A percentile compares a stretch with the other conserved stretches of the same genome.
These are phyloP conservation scores for Microcebus tavaratra DNA, from an alignment of 2,113 vertebrate species.

Conservation along the genomic window DNA sequence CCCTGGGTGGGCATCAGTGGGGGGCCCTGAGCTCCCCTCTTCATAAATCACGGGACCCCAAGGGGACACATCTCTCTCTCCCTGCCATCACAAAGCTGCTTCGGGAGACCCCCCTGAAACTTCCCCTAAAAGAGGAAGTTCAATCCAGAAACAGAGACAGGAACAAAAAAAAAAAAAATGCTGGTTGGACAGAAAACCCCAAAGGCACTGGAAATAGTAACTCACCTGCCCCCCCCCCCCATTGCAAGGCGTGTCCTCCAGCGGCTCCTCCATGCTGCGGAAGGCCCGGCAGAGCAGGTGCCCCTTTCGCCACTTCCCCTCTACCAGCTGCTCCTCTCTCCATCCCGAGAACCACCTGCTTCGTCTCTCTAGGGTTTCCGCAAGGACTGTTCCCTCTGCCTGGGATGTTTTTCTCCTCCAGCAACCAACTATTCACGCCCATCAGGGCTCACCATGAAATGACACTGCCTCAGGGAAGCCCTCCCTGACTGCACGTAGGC, in stretches of 20 bases:
- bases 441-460: not conserved
- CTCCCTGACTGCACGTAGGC: not conserved
- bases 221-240: not conserved
- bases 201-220: not conserved
- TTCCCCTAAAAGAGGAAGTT: constrained; percentile 20
- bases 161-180: not conserved
- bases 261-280: rapidly evolving
- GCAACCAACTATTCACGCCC: not conserved
- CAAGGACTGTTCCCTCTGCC: not conserved
- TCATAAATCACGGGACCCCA: not conserved
- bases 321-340: not conserved
- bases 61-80: not conserved
- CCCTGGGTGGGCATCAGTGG: rapidly evolving
- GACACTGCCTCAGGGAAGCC: not conserved
- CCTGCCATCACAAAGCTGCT: not conserved
- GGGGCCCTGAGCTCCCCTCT: not conserved
- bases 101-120: not conserved
- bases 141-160: not conserved
- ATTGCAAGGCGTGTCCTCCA: rapidly evolving
- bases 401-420: not conserved
- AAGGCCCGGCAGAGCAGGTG: rapidly evolving
- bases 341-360: not conserved
- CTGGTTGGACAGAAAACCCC: not conserved
- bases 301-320: not conserved
- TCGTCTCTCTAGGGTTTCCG: not conserved